Evolutionary conservation across 2,113 vertebrate species (phyloP).

Genomic region (Nyctibius bracteatus): DNA sequence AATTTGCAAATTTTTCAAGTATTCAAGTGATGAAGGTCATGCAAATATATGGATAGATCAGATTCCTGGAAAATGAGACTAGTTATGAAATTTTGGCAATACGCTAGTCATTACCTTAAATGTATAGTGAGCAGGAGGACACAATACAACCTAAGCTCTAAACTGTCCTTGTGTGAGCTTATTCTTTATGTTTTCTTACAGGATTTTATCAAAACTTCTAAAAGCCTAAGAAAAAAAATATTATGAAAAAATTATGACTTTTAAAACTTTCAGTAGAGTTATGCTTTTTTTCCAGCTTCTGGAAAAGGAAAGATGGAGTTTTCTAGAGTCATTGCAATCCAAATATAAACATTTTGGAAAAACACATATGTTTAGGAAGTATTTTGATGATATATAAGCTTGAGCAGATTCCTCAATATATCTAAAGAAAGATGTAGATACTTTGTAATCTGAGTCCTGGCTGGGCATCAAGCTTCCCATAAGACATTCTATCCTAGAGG

Average conservation of each 20-base stretch:
- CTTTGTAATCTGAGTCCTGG: constrained; percentile 49
- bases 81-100: not conserved
- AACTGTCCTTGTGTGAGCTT: not conserved
- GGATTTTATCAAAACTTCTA: not conserved
- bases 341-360: not conserved
- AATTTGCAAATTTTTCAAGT: not conserved
- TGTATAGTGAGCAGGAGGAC: not conserved
- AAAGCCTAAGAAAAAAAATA: not conserved
- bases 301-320: not conserved
- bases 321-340: not conserved
- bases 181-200: not conserved
- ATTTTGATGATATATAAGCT: not conserved
- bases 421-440: not conserved
- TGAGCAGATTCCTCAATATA: not conserved
- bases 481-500: not conserved
- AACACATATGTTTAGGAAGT: not conserved
- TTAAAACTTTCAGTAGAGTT: not conserved
- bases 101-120: not conserved
- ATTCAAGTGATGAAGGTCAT: not conserved
- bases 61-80: not conserved
- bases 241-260: not conserved
- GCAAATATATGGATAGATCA: not conserved
- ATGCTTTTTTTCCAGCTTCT: not conserved
- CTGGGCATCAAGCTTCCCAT: constrained; percentile 10
- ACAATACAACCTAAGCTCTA: not conserved